Percentiles rank a stretch among this genome's conserved stretches.
phyloP scores from a whole-genome alignment of 2,113 vertebrate genomes.

The Zonotrichia leucophrys region DNA sequence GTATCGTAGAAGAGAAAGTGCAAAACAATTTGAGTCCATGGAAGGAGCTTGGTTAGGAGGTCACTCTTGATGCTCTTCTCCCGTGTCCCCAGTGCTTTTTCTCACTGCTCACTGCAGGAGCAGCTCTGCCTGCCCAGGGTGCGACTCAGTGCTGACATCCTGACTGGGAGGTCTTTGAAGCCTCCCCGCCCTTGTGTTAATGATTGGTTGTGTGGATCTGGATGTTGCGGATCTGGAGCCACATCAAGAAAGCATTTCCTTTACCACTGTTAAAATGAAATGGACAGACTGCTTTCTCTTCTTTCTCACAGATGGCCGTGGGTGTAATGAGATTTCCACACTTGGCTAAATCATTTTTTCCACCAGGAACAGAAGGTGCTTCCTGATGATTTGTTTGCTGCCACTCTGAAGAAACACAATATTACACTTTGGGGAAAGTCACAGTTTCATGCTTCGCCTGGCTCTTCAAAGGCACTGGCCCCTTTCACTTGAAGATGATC shows the following conservation, averaged over 20 bases:
- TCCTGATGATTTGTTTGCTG: background rate
- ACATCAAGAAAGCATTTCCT: background rate
- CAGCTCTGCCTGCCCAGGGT: background rate
- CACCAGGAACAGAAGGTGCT: background rate
- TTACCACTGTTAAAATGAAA: background rate
- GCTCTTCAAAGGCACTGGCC: background rate
- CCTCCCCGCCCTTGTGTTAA: background rate
- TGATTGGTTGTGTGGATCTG: no score
- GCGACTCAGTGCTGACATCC: background rate
- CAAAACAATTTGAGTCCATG: background rate
- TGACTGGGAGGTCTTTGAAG: background rate
- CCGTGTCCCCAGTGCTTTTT: rapidly evolving
- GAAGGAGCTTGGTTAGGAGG: background rate
- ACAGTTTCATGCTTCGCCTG: background rate
- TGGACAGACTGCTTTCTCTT: background rate
- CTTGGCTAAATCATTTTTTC: background rate
- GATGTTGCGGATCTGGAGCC: background rate
- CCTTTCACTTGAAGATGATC: background rate
- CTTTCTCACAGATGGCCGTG: background rate
- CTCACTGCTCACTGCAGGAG: background rate
- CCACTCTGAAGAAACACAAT: background rate
- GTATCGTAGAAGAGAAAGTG: background rate
- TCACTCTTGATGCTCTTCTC: rapidly evolving
- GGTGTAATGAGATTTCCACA: background rate
- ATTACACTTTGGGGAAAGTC: background rate